phyloP scores from a whole-genome alignment of 2,113 vertebrate genomes.

The Balaenoptera acutorostrata region DNA sequence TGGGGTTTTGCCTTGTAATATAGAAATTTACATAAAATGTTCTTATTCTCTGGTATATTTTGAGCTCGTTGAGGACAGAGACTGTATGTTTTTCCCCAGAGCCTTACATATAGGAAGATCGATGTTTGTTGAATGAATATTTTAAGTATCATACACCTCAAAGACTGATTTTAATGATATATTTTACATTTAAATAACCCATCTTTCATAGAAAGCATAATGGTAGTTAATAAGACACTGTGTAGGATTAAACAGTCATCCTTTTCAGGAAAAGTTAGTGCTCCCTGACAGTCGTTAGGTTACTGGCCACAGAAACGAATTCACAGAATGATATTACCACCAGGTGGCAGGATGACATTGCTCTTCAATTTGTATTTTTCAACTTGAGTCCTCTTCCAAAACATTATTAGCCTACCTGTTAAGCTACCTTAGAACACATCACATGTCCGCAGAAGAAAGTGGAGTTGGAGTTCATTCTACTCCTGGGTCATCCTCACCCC shows the following conservation, averaged over 20 bases:
- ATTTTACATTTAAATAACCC: not conserved
- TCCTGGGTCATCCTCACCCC: not conserved
- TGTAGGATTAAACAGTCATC: not conserved
- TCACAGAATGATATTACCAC: not conserved
- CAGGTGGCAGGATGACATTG: constrained; percentile 50
- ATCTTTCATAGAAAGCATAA: not conserved
- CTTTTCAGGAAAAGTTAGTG: not conserved
- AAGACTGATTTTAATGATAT: not conserved
- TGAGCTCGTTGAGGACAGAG: not conserved
- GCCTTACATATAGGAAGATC: not conserved
- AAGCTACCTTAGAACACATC: not conserved
- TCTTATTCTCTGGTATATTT: not conserved
- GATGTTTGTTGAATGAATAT: not conserved
- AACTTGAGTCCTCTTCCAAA: not conserved
- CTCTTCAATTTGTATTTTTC: not conserved
- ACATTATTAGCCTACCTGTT: accelerated
- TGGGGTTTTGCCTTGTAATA: not conserved
- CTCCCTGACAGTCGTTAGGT: not conserved
- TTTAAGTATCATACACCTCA: not conserved
- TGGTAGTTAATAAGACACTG: not conserved
- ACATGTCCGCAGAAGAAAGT: not conserved
- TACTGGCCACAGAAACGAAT: not conserved
- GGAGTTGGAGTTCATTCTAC: not conserved
- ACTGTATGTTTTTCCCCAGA: not conserved
- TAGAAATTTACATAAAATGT: not conserved